Conservation (phyloP, 2,113 vertebrate genomes). For the Cromileptes altivelis region DNA sequence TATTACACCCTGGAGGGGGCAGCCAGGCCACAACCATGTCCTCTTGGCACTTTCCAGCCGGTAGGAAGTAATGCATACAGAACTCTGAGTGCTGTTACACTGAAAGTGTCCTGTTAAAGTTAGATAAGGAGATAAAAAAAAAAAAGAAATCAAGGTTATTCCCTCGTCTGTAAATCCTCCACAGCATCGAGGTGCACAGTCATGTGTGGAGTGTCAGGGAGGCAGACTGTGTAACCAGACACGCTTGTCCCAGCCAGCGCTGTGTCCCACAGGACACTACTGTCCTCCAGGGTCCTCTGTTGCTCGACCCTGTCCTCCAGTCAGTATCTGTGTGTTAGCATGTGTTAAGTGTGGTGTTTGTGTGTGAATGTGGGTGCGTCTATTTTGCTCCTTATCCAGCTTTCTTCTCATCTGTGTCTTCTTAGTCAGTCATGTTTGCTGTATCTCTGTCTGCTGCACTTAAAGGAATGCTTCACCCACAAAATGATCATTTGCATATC, state of each 20-base stretch:
- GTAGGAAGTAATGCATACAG: constrained; percentile 75
- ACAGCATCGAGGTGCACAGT: constrained; percentile 83
- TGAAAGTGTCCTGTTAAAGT: constrained; percentile 11
- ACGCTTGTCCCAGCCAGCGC: constrained; percentile 78
- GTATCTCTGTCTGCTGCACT: neutral
- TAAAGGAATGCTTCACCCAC: too few relatives aligned
- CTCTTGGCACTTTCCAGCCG: constrained; percentile 88
- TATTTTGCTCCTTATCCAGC: neutral
- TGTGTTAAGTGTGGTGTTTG: constrained; percentile 1
- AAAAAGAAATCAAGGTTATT: constrained; percentile 7
- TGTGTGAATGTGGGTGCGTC: constrained; percentile 6
- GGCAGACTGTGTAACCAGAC: constrained; percentile 89
- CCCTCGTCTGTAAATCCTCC: constrained; percentile 28
- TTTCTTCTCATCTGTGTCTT: neutral
- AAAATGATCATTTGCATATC: too few relatives aligned
- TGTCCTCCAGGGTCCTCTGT: constrained; percentile 83
- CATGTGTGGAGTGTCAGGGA: constrained; percentile 85
- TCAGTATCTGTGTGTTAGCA: constrained; percentile 74
- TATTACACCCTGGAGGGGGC: constrained; percentile 85
- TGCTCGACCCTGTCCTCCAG: constrained; percentile 85
- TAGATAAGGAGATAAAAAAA: neutral
- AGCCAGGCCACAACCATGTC: constrained; percentile 84
- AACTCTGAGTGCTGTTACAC: constrained; percentile 1
- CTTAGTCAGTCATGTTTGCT: neutral
- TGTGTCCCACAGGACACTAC: constrained; percentile 89